phyloP scores from a whole-genome alignment of 2,888 invertebrate genomes.

The Pedicia rivosa region DNA sequence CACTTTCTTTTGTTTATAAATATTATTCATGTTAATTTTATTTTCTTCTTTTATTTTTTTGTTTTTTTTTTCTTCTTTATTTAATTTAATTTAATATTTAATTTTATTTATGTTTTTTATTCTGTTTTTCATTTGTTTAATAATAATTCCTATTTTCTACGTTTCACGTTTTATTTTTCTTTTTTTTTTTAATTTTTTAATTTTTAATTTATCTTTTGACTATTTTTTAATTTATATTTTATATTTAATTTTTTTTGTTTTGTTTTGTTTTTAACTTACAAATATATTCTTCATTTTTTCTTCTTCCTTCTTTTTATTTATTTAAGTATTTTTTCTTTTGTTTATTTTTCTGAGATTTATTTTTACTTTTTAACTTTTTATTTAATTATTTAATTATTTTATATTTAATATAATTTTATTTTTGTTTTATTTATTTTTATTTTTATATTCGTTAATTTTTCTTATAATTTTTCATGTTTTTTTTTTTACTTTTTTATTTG shows the following conservation, averaged over 20 bases:
- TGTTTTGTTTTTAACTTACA: constrained; percentile 3
- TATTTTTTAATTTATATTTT: constrained; percentile 1
- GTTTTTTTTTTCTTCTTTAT: not conserved
- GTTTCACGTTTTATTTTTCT: constrained; percentile 2
- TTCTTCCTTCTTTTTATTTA: constrained; percentile 3
- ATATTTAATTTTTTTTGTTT: constrained; percentile 3
- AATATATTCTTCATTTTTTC: constrained; percentile 1
- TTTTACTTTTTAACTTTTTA: not conserved
- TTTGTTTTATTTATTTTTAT: not conserved
- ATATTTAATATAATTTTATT: constrained; percentile 1
- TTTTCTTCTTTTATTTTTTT: constrained; percentile 7
- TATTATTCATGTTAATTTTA: not conserved
- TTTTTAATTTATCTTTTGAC: not conserved
- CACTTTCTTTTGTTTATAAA: no score
- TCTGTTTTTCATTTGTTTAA: not conserved
- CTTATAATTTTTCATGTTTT: not conserved
- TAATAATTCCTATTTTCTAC: constrained; percentile 2
- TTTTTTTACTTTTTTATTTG: not conserved
- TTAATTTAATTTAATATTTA: not conserved
- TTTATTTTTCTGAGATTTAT: not conserved
- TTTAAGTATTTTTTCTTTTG: constrained; percentile 2
- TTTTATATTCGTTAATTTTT: not conserved
- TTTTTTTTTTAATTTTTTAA: constrained; percentile 1
- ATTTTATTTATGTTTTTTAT: not conserved
- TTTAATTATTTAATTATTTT: constrained; percentile 3